Evolutionary conservation across 2,888 invertebrate genomes (phyloP), one percentile per base, ranked within the genome.

Genomic region (Eucriotettix oculatus): DNA sequence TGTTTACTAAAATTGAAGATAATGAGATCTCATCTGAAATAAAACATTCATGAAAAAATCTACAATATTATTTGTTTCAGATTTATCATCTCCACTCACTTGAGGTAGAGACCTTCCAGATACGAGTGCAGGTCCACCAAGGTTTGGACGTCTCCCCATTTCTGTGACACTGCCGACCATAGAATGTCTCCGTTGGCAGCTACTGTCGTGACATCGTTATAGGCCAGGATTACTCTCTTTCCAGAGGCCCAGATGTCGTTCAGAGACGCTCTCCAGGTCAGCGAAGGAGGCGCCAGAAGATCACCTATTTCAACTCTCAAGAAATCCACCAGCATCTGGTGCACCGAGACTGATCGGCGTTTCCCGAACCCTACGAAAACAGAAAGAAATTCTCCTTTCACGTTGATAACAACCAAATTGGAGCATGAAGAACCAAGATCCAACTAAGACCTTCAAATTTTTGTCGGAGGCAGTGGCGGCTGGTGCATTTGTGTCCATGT

Each of bases 141-240:
- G 16, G 73, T 75, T 64, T 80, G 79, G 10, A 80, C 81, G 68
- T 86, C 78, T 1, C 82, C 85, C 86, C 86, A 87, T 64, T 79
- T 77, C 64, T 85, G 84, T 52, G 74, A 75, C 1, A 84, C 76
- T 10, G 79, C 77, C 53, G 76, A 74, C 76, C 83, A 85, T 1
- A 84, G 64, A 42, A 58, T 52, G 57, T 14, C 58, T 41, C 60
- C 62, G 43, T 1, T 16, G 12, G 1, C 41, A 11, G 52, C 56
- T 12, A 61, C 59, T n/a, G 57, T 16, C 10, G 42, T 68, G 16
- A 66, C 65, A 10, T 67, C 57, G 42, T 78, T 69, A 64, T 80
- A 81, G 10, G 77, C 76, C 54, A 80, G 69, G 62, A 81, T 78
- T 9, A 81, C 68, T 63, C 78, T 75, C 65, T 73, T 76, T 10